Evolutionary conservation across 2,888 invertebrate species (phyloP).

Genomic region (Pristionchus fissidentatus): DNA sequence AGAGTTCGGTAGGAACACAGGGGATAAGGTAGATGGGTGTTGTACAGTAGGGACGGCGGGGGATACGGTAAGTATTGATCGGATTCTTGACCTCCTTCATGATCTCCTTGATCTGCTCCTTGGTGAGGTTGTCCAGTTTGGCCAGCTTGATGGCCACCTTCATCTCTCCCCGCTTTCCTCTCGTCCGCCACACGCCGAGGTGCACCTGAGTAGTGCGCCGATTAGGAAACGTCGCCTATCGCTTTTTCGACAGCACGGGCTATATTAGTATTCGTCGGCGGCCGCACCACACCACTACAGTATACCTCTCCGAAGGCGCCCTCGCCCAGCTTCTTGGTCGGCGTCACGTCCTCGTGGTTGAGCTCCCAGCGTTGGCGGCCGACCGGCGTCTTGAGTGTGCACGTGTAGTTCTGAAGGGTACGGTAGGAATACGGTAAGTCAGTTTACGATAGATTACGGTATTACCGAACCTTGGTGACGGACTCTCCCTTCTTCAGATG

Average conservation of each 20-base stretch:
- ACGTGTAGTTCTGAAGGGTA: background rate
- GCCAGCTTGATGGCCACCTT: slow-evolving; percentile 60
- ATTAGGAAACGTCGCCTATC: slow-evolving; percentile 14
- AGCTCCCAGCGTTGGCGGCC: slow-evolving; percentile 58
- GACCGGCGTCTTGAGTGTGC: background rate
- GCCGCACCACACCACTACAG: slow-evolving; percentile 17
- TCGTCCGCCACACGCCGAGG: slow-evolving; percentile 48
- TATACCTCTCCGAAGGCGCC: slow-evolving; percentile 71
- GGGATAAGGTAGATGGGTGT: background rate
- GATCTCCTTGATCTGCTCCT: slow-evolving; percentile 66
- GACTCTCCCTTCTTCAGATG: background rate
- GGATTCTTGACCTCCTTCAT: slow-evolving; percentile 56
- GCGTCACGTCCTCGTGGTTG: slow-evolving; percentile 62
- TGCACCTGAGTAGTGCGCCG: slow-evolving; percentile 44
- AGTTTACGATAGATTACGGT: background rate
- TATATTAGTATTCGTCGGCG: background rate
- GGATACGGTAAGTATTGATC: background rate
- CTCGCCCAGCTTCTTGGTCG: slow-evolving; percentile 67
- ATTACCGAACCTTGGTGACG: slow-evolving; percentile 4
- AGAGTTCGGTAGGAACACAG: background rate
- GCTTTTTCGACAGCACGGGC: background rate
- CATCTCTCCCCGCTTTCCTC: slow-evolving; percentile 43
- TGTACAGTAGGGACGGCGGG: background rate
- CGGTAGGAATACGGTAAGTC: background rate
- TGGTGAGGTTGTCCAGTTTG: slow-evolving; percentile 60